A percentile compares a stretch with the other conserved stretches of the same genome.
Conservation (phyloP, 2,888 invertebrate species). For the Exephanes ischioxanthus region DNA sequence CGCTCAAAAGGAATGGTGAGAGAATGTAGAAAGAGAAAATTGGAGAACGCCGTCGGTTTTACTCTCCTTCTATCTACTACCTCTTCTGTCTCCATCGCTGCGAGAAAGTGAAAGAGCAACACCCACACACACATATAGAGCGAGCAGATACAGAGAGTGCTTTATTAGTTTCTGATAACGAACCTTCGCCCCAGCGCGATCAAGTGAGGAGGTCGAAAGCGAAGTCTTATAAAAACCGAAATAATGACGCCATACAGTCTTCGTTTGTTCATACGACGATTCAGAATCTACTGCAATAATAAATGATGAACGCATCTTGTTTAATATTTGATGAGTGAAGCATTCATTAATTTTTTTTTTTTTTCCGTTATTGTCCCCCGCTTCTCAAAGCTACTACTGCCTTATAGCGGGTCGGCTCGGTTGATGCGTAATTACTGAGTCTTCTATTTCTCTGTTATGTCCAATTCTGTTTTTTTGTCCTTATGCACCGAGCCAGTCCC, state of each 20-base stretch:
- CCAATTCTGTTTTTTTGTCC: too few relatives aligned
- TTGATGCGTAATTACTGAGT: too few relatives aligned
- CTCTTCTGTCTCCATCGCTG: slow-evolving; percentile 29
- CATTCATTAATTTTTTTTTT: too few relatives aligned
- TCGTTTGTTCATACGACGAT: not conserved
- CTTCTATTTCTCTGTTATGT: too few relatives aligned
- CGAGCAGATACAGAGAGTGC: slow-evolving; percentile 6
- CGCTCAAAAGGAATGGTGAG: slow-evolving; percentile 41
- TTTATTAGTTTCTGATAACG: slow-evolving; percentile 55
- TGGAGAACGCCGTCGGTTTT: slow-evolving; percentile 29
- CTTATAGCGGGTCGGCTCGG: too few relatives aligned
- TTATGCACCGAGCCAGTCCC: too few relatives aligned
- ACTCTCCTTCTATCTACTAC: slow-evolving; percentile 11
- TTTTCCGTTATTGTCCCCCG: too few relatives aligned
- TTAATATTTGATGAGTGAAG: not conserved
- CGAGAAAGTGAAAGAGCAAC: slow-evolving; percentile 39
- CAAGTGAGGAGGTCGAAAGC: not conserved
- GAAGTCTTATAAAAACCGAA: slow-evolving; percentile 10
- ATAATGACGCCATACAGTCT: slow-evolving; percentile 6
- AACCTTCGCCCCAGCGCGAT: not conserved
- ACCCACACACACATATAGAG: slow-evolving; percentile 2
- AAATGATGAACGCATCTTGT: not conserved
- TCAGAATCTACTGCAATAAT: slow-evolving; percentile 25
- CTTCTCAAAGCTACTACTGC: too few relatives aligned
- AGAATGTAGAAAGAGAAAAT: slow-evolving; percentile 53